A percentile compares a stretch with the other conserved stretches of the same genome.
Conservation (phyloP, 2,888 invertebrate species). For the Rotaria socialis region DNA sequence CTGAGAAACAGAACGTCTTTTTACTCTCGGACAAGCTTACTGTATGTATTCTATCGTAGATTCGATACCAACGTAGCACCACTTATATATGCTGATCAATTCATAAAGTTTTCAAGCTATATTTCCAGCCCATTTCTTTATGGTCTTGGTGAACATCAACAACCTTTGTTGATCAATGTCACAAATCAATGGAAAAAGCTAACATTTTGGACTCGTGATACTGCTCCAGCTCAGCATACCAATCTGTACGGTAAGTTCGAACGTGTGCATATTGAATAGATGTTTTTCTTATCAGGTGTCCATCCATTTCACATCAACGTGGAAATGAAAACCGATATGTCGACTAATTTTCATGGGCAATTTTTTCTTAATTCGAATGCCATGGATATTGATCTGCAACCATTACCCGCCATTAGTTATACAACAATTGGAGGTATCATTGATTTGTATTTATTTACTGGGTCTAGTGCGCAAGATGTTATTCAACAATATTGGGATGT, state of each 20-base stretch:
- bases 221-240: conserved; percentile 15
- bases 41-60: background rate
- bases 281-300: background rate
- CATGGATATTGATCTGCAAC: conserved; percentile 73
- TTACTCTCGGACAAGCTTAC: too few relatives aligned
- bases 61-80: conserved; percentile 70
- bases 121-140: conserved; percentile 68
- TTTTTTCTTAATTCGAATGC: conserved; percentile 52
- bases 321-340: background rate
- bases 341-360: background rate
- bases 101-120: conserved; percentile 68
- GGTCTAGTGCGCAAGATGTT: conserved; percentile 50
- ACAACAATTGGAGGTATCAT: conserved; percentile 51
- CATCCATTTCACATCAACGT: conserved; percentile 10
- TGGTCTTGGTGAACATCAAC: conserved; percentile 72
- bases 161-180: conserved; percentile 59
- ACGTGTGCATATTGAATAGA: too few relatives aligned
- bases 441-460: conserved; percentile 51
- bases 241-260: conserved; percentile 8
- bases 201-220: conserved; percentile 43
- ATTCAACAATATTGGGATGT: conserved; percentile 51
- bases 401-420: conserved; percentile 49
- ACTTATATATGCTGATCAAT: conserved; percentile 72
- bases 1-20: too few relatives aligned
- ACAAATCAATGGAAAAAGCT: background rate